Evolutionary conservation across 35 echinoderm and acorn worm genomes (phyloP).

Genomic region (Amphiura filiformis): DNA sequence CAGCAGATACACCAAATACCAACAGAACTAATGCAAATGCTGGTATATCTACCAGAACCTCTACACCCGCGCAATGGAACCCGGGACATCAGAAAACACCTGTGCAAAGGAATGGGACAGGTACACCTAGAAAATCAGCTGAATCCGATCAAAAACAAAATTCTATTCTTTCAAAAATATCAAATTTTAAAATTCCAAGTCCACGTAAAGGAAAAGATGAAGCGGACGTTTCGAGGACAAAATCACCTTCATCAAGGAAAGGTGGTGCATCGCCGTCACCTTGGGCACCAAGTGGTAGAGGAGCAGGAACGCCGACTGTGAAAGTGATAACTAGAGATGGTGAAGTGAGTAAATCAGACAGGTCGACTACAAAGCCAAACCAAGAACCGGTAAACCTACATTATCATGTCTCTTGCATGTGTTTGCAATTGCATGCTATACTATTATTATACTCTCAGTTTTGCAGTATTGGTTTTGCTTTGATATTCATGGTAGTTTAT

Average conservation of each 20-base stretch:
- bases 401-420: too few species aligned
- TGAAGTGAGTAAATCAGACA: slow-evolving; percentile 8
- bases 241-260: not conserved
- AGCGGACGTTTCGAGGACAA: not conserved
- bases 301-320: not conserved
- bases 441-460: not conserved
- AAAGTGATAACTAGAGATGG: not conserved
- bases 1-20: not conserved
- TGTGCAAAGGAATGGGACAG: not conserved
- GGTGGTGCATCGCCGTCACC: not conserved
- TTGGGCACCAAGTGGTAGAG: not conserved
- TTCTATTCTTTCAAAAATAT: not conserved
- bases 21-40: not conserved
- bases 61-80: not conserved
- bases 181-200: not conserved
- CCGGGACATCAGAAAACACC: not conserved
- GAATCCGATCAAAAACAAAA: not conserved
- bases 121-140: too few species aligned
- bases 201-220: not conserved
- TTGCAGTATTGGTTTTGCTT: not conserved
- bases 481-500: not conserved
- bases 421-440: not conserved
- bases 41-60: not conserved
- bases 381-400: not conserved
- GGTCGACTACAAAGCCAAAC: not conserved